Percentiles rank a stretch among this genome's conserved stretches.
These are phyloP conservation scores for Megalops atlanticus DNA, from an alignment of 2,113 vertebrate species.

Conservation along the genomic window DNA sequence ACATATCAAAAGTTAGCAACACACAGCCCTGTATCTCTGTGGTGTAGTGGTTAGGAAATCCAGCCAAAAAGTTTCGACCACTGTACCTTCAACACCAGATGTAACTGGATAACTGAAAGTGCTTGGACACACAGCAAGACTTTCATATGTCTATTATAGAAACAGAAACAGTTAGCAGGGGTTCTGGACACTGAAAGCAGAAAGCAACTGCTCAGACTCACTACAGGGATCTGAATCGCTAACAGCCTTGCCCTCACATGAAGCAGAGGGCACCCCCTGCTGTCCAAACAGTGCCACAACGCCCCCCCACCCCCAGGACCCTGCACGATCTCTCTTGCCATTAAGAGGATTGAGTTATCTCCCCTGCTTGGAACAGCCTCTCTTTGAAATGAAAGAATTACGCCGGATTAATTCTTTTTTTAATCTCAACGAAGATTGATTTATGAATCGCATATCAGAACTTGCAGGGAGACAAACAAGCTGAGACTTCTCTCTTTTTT, in stretches of 20 bases:
- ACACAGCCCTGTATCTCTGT: no score
- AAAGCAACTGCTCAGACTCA: not conserved
- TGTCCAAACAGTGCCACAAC: not conserved
- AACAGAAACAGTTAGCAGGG: not conserved
- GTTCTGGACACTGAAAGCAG: not conserved
- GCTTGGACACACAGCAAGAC: no score
- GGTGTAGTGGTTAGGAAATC: not conserved
- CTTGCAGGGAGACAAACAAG: not conserved
- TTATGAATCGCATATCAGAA: not conserved
- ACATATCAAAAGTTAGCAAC: no score
- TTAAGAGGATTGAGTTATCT: not conserved
- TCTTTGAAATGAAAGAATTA: slow-evolving; percentile 1
- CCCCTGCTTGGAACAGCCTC: not conserved
- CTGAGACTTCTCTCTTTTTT: not conserved
- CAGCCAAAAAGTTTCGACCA: no score
- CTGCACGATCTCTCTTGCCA: not conserved
- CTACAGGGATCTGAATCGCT: not conserved
- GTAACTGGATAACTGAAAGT: no score
- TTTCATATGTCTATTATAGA: not conserved
- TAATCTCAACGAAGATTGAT: not conserved
- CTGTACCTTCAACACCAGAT: no score
- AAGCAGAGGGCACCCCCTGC: not conserved
- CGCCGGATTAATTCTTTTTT: not conserved
- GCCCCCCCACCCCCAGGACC: not conserved
- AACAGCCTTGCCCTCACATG: not conserved